These are phyloP conservation scores for Centruroides sculpturatus DNA, from an alignment of 1,140 invertebrate species.

Conservation along the genomic window DNA sequence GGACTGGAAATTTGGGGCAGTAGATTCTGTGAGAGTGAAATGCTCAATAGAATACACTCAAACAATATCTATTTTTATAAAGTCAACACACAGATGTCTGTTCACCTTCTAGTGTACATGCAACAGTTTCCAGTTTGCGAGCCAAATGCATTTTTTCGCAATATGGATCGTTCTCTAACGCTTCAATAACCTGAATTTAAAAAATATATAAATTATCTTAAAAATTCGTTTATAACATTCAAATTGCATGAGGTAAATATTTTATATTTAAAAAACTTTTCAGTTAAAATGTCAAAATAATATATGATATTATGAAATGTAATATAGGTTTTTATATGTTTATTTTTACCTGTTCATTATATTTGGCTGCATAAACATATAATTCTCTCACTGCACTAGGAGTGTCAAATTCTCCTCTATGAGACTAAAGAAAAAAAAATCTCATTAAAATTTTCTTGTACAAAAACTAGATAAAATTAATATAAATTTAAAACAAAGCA, in stretches of 20 bases:
- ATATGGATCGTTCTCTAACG: slow-evolving; percentile 60
- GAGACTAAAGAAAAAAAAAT: slow-evolving; percentile 11
- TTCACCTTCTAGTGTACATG: slow-evolving; percentile 57
- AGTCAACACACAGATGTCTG: slow-evolving; percentile 21
- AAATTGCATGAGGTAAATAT: no score
- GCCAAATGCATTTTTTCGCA: slow-evolving; percentile 76
- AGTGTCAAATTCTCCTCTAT: slow-evolving; percentile 20
- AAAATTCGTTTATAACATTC: no score
- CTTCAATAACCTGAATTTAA: slow-evolving; percentile 44
- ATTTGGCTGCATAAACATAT: slow-evolving; percentile 24
- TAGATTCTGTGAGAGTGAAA: no score
- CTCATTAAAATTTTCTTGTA: no score
- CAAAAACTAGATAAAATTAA: no score
- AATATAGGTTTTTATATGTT: neutral
- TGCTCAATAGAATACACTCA: no score
- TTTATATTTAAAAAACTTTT: no score
- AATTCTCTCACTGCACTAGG: slow-evolving; percentile 22
- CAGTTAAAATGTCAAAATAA: no score
- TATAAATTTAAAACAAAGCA: no score
- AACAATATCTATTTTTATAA: no score
- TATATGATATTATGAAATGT: no score
- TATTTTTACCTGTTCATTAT: slow-evolving; percentile 15
- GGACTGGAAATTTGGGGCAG: no score
- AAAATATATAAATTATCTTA: neutral
- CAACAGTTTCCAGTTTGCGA: slow-evolving; percentile 76